phyloP scores from a whole-genome alignment of 2,113 vertebrate species.

The Procavia capensis region DNA sequence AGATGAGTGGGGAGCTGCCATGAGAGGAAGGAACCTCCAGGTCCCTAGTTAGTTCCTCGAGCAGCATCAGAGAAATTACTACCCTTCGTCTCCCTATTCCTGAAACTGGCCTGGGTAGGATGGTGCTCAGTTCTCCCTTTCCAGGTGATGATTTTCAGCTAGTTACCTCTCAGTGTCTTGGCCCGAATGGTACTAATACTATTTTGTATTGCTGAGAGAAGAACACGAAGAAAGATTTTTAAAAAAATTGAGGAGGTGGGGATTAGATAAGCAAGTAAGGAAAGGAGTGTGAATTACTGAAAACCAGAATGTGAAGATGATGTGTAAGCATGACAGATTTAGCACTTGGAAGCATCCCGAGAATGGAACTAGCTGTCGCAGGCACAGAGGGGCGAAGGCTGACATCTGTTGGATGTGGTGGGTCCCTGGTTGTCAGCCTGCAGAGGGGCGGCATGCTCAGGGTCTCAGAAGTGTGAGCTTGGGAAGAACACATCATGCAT shows the following conservation, averaged over 20 bases:
- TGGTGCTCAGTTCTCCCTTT: neutral
- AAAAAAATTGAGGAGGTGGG: neutral
- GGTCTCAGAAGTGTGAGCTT: neutral
- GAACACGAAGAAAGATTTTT: neutral
- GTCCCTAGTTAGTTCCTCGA: rapidly evolving
- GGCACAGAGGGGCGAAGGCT: neutral
- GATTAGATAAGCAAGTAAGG: constrained; percentile 34
- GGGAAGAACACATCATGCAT: neutral
- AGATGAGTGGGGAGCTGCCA: neutral
- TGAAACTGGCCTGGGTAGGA: neutral
- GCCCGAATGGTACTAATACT: neutral
- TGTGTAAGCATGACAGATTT: neutral
- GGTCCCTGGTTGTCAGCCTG: neutral
- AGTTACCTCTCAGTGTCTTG: neutral
- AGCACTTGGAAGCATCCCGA: constrained; percentile 68
- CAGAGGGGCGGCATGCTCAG: neutral
- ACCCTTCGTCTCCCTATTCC: neutral
- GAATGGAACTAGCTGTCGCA: neutral
- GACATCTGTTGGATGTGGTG: neutral
- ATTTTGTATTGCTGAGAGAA: neutral
- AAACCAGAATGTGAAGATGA: neutral
- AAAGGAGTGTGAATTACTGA: constrained; percentile 28
- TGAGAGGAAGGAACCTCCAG: no score
- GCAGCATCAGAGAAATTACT: neutral
- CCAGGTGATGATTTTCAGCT: neutral